phyloP scores from a whole-genome alignment of 2,888 invertebrate genomes.

The Drosophila gaucha region DNA sequence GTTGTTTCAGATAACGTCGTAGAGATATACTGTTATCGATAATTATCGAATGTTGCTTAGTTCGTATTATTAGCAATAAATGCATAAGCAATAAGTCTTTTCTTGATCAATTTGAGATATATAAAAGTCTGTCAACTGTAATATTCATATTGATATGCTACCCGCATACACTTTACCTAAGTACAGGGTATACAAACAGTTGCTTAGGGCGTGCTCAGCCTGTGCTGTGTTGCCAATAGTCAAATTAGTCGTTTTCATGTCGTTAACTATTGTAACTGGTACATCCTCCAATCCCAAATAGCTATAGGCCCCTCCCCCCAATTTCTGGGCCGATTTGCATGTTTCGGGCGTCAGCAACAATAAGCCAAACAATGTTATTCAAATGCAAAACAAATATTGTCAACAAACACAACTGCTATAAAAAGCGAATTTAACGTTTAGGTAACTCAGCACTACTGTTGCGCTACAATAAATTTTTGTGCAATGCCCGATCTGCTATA shows the following conservation, averaged over 20 bases:
- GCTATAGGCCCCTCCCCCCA: not conserved
- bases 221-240: slow-evolving; percentile 52
- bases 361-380: slow-evolving; percentile 60
- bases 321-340: slow-evolving; percentile 46
- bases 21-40: too few species aligned
- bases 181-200: slow-evolving; percentile 14
- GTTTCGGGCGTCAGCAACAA: slow-evolving; percentile 65
- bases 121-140: too few species aligned
- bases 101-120: too few species aligned
- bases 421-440: slow-evolving; percentile 14
- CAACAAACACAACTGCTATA: slow-evolving; percentile 49
- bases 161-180: not conserved
- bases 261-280: slow-evolving; percentile 79
- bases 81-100: too few species aligned
- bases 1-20: too few species aligned
- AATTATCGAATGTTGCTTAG: too few species aligned
- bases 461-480: slow-evolving; percentile 13
- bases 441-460: slow-evolving; percentile 10
- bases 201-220: slow-evolving; percentile 23
- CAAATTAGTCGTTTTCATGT: slow-evolving; percentile 76
- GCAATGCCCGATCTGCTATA: slow-evolving; percentile 2
- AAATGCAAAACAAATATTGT: slow-evolving; percentile 64
- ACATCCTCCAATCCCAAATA: slow-evolving; percentile 51
- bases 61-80: too few species aligned
- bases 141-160: too few species aligned